Conservation (phyloP, 2,797 vertebrate species). For the Rhinatrema bivittatum region DNA sequence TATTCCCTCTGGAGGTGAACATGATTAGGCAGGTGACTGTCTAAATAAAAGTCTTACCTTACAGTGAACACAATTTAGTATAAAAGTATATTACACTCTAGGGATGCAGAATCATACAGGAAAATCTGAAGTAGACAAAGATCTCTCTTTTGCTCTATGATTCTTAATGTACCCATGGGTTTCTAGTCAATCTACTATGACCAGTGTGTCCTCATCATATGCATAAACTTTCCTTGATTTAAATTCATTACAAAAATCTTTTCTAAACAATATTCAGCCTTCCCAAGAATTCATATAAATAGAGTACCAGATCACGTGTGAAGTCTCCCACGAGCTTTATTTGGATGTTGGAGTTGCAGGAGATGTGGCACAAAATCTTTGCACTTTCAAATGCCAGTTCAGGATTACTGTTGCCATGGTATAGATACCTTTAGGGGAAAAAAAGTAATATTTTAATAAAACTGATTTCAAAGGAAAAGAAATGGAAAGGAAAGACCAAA, state of each 20-base stretch:
- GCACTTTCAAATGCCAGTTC: conserved; percentile 91
- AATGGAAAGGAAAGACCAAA: background rate
- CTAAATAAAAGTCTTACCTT: no score
- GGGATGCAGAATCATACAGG: no score
- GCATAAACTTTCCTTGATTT: no score
- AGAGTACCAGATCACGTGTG: conserved; percentile 82
- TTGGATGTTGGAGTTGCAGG: conserved; percentile 91
- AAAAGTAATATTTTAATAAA: conserved; percentile 4
- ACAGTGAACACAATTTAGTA: no score
- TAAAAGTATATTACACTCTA: no score
- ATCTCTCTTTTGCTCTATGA: no score
- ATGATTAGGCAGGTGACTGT: no score
- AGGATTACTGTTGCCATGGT: conserved; percentile 84
- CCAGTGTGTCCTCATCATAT: no score
- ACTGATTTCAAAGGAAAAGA: background rate
- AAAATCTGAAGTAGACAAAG: no score
- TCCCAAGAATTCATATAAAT: conserved; percentile 2
- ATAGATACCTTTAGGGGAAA: conserved; percentile 74
- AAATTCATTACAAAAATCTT: background rate
- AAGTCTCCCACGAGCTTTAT: conserved; percentile 90
- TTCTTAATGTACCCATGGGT: no score
- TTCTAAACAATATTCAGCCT: background rate
- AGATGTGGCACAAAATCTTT: conserved; percentile 87
- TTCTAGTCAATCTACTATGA: no score
- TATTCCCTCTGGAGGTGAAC: no score